Conservation (phyloP, 92 coral and sea anemone species). For the Parazoanthus atlanticus region DNA sequence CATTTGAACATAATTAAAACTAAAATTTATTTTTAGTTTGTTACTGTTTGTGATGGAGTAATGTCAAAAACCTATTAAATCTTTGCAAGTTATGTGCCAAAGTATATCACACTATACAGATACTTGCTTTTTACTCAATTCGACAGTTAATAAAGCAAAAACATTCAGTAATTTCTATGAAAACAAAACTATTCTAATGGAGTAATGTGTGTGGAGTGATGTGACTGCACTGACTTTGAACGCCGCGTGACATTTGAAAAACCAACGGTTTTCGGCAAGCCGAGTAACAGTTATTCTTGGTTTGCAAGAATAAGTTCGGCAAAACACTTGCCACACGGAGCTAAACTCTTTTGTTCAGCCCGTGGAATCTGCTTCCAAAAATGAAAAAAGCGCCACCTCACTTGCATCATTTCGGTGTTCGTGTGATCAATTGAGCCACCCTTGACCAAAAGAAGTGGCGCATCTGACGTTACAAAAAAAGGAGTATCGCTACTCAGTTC, state of each 20-base stretch:
- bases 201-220: not conserved
- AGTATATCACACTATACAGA: no score
- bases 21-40: no score
- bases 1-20: no score
- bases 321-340: not conserved
- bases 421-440: conserved; percentile 34
- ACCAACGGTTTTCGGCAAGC: not conserved
- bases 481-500: conserved; percentile 47
- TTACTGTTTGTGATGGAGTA: no score
- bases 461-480: conserved; percentile 49
- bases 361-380: conserved; percentile 41
- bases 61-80: no score
- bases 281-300: not conserved
- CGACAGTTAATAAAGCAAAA: not conserved
- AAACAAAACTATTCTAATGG: not conserved
- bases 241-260: not conserved
- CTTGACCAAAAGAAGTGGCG: conserved; percentile 36
- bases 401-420: conserved; percentile 40
- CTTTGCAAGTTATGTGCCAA: no score
- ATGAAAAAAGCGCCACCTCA: conserved; percentile 24
- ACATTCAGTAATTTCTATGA: not conserved
- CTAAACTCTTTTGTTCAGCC: conserved; percentile 3
- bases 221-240: not conserved
- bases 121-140: no score
- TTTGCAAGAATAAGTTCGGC: not conserved